Evolutionary conservation across 2,113 vertebrate genomes (phyloP), one percentile per base, ranked within the genome.

Genomic region (Parotia lawesii): DNA sequence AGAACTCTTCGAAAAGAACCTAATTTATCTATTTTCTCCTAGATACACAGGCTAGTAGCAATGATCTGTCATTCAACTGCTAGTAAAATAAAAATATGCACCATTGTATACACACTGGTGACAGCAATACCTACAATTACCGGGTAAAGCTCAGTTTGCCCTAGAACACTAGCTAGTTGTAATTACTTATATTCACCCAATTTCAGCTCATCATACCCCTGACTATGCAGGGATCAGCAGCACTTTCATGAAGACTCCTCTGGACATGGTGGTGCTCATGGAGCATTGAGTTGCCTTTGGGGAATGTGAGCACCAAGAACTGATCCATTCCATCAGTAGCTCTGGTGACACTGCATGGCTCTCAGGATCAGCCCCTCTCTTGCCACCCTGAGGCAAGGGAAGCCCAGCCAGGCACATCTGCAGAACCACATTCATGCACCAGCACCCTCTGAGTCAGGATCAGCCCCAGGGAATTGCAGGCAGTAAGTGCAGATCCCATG

Each of bases 391-490:
- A 61, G 57, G 50, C 7, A 0, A 54, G 48, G 76, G 70, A 38
- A 58, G 28, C 28, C 44, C 71, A 21, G 21, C 6, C 82, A 87
- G 47, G 29, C 51, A 17, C 22, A 10, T n/a, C 44, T 85, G 50
- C 84, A 75, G 61, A 47, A 1, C 40, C 20, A 2, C 0, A 1
- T 16, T 24, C 31, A 6, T 1, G 27, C 38, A 31, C 8, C 66
- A 45, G 57, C 58, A 56, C 5, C 53, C 82, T 12, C 48, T 13
- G 38, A 18, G 25, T 9, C 15, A 12, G 18, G 45, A 40, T 42
- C 31, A 51, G 28, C 50, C 61, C 58, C 1, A 0, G 47, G 27
- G 57, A n/a, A 6, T 3, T 5, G 0, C 2, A 0, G 19, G 15
- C 81, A 22, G 10, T 0, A 10, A 28, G 27, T 12, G 31, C 44